Evolutionary conservation across 2,113 vertebrate genomes (phyloP), one percentile per base, ranked within the genome.

Genomic region (Fulica atra): DNA sequence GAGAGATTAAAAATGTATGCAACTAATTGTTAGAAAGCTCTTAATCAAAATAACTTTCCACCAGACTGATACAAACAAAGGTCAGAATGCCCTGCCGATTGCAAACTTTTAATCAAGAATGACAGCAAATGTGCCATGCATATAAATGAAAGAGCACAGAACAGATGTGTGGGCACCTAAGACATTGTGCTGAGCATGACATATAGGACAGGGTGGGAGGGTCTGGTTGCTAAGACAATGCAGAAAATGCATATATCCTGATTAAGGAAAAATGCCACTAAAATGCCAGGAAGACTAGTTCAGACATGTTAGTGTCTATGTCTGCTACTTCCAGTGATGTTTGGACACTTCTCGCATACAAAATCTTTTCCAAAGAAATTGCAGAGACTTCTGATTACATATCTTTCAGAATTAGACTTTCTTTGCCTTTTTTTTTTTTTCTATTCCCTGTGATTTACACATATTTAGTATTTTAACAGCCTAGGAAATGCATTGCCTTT

Each of bases 11-110:
- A 95, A 86, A 95, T 46, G 26, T 68, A 29, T 92, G 59, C 57
- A 89, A 86, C 72, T 93, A 89, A 94, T 70, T 92, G 63, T 40
- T 84, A 96, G 56, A 95, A 92, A 97, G 60, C n/a, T 97, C 65
- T 96, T 95, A 89, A 95, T 97, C 95, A 95, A 95, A 88, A 53
- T 33, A 92, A 70, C 7, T 66, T 94, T 96, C 81, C 87, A 8
- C 48, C 51, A 95, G 53, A 83, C 40, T 91, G 69, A 93, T 81
- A 56, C 25, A 95, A 96, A 93, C 14, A 97, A 97, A 97, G 77
- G 86, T 96, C 93, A 97, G 64, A 80, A 78, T 72, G 23, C 35
- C 63, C 56, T 94, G 80, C 15, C 71, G 83, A 6, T 66, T 95
- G 54, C 44, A 19, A 86, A 51, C 38, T 93, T 92, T 95, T 95